These are phyloP conservation scores for Dryobates pubescens DNA, from an alignment of 2,797 vertebrate genomes.

Conservation along the genomic window DNA sequence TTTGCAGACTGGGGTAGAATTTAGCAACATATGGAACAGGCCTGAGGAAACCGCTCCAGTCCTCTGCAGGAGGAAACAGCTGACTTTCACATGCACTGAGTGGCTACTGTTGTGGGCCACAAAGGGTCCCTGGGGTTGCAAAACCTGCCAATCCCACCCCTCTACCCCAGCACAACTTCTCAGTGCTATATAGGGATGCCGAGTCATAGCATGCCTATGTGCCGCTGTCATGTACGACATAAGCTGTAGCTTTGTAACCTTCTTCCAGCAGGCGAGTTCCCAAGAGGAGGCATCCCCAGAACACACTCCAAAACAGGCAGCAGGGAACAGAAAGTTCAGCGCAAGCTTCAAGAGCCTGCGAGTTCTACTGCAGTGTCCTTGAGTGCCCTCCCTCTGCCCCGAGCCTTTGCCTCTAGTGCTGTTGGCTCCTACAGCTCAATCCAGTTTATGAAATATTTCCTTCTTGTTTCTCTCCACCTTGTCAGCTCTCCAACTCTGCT, in stretches of 20 bases:
- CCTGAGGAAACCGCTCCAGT: not conserved
- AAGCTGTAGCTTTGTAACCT: not conserved
- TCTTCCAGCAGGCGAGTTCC: slow-evolving; percentile 29
- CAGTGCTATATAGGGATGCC: not conserved
- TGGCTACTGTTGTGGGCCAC: not conserved
- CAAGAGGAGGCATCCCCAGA: slow-evolving; percentile 56
- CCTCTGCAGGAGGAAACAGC: not conserved
- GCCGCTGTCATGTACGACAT: not conserved
- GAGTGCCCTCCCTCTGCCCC: slow-evolving; percentile 58
- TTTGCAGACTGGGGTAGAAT: not conserved
- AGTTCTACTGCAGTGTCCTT: slow-evolving; percentile 68
- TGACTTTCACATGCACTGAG: not conserved
- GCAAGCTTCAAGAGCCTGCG: not conserved
- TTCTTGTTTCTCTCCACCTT: not conserved
- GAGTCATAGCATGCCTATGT: slow-evolving; percentile 28
- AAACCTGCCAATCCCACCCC: not conserved
- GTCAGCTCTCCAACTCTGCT: slow-evolving; percentile 5
- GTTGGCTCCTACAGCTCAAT: slow-evolving; percentile 10
- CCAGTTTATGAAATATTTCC: not conserved
- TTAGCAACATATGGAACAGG: not conserved
- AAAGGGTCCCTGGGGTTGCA: not conserved
- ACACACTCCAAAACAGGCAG: slow-evolving; percentile 54
- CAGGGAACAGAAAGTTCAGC: slow-evolving; percentile 58
- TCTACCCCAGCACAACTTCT: not conserved
- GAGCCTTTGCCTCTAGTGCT: slow-evolving; percentile 16